Evolutionary conservation across 2,113 vertebrate species (phyloP).

Genomic region (Nipponia nippon): DNA sequence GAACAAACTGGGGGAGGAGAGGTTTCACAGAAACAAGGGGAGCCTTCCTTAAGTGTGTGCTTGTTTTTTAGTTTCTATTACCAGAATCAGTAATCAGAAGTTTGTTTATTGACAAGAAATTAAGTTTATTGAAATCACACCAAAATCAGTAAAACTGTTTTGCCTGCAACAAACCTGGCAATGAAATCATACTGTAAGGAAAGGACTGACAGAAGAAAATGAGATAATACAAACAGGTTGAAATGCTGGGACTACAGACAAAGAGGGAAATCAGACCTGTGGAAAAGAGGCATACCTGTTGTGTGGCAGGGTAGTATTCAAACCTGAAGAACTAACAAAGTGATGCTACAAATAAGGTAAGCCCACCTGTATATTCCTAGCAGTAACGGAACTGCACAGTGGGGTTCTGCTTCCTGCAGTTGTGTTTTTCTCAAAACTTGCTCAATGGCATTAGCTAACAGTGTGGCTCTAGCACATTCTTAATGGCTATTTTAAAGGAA

Average conservation of each 20-base stretch:
- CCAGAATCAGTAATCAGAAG: not conserved
- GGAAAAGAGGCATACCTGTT: not conserved
- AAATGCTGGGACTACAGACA: not conserved
- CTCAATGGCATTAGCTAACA: not conserved
- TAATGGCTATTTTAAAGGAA: not conserved
- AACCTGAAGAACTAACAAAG: not conserved
- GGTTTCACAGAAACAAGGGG: not conserved
- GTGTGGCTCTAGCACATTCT: not conserved
- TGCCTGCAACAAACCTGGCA: not conserved
- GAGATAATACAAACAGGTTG: not conserved
- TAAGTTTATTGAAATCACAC: not conserved
- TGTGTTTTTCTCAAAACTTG: not conserved
- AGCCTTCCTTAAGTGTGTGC: not conserved
- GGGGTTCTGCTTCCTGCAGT: not conserved
- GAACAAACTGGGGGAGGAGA: rapidly evolving
- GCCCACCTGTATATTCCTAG: not conserved
- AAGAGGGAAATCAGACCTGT: not conserved
- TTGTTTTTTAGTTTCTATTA: not conserved
- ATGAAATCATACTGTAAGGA: not conserved
- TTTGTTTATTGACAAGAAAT: not conserved
- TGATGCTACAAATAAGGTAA: not conserved
- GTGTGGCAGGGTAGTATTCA: not conserved
- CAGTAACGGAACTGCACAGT: not conserved
- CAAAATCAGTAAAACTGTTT: not conserved
- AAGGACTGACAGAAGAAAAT: not conserved